phyloP scores from a whole-genome alignment of 2,888 invertebrate genomes.

The Ganaspis brasiliensis region DNA sequence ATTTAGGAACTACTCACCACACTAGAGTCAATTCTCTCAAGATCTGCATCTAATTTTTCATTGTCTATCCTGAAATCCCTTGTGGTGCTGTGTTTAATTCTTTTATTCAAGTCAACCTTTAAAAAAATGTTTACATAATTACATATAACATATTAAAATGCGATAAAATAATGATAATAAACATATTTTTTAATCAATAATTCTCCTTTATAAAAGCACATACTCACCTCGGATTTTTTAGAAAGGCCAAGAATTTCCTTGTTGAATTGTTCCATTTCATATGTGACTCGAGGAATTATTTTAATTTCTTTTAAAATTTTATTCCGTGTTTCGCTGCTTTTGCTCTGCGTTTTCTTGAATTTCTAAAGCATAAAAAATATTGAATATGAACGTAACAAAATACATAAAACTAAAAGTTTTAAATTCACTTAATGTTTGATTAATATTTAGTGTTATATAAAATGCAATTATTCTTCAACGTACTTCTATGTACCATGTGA shows the following conservation, averaged over 20 bases:
- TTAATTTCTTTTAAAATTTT: slow-evolving; percentile 84
- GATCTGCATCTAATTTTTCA: slow-evolving; percentile 82
- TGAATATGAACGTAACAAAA: no score
- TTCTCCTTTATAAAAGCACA: neutral
- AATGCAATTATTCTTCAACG: slow-evolving; percentile 53
- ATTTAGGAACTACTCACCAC: slow-evolving; percentile 64
- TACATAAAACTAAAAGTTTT: no score
- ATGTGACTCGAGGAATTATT: slow-evolving; percentile 85
- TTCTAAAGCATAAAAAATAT: slow-evolving; percentile 61
- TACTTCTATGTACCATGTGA: slow-evolving; percentile 84
- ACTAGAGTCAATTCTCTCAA: slow-evolving; percentile 79
- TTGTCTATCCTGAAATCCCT: slow-evolving; percentile 85
- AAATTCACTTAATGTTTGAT: no score
- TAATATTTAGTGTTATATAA: no score
- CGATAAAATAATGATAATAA: no score
- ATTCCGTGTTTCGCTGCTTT: slow-evolving; percentile 80
- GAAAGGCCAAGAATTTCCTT: slow-evolving; percentile 84
- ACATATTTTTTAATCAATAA: no score
- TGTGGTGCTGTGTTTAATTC: slow-evolving; percentile 84
- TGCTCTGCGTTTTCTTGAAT: slow-evolving; percentile 64
- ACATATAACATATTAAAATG: slow-evolving; percentile 18
- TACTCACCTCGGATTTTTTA: slow-evolving; percentile 83
- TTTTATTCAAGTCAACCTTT: slow-evolving; percentile 79
- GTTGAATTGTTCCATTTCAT: slow-evolving; percentile 85
- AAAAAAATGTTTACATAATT: slow-evolving; percentile 28